Percentiles rank a stretch among this genome's conserved stretches.
These are phyloP conservation scores for Drosophila jambulina DNA, from an alignment of 1,140 invertebrate genomes.

Conservation along the genomic window DNA sequence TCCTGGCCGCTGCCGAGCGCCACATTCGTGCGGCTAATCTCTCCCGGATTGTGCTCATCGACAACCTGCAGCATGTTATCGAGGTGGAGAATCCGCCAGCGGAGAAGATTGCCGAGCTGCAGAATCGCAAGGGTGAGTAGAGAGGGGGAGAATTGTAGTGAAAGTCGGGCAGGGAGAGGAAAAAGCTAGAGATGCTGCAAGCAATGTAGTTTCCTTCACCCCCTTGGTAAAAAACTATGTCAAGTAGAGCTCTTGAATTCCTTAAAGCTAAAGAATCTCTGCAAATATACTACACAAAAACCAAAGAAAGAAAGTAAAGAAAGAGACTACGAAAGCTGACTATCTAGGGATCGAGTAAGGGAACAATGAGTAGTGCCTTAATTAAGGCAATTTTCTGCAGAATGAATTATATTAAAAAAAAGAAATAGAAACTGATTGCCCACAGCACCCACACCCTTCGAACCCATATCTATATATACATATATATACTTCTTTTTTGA, in stretches of 20 bases:
- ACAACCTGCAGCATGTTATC: conserved; percentile 91
- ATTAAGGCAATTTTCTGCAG: background rate
- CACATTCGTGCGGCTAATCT: conserved; percentile 87
- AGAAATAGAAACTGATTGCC: conserved; percentile 1
- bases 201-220: background rate
- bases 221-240: no score
- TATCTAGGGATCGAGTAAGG: no score
- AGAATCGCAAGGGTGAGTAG: conserved; percentile 90
- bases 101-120: conserved; percentile 88
- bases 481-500: background rate
- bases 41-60: conserved; percentile 89
- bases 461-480: background rate
- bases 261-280: background rate
- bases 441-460: background rate
- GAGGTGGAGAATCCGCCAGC: conserved; percentile 91
- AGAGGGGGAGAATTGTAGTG: background rate
- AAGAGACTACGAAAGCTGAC: background rate
- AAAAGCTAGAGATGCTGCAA: background rate
- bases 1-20: conserved; percentile 86
- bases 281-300: background rate
- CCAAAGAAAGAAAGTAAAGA: background rate
- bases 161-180: background rate
- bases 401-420: no score
- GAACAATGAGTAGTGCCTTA: no score
- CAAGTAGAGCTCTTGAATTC: no score